A percentile compares a stretch with the other conserved stretches of the same genome.
These are phyloP conservation scores for Mesorhabditis sp. DNA, from an alignment of 2,888 invertebrate species.

Conservation along the genomic window DNA sequence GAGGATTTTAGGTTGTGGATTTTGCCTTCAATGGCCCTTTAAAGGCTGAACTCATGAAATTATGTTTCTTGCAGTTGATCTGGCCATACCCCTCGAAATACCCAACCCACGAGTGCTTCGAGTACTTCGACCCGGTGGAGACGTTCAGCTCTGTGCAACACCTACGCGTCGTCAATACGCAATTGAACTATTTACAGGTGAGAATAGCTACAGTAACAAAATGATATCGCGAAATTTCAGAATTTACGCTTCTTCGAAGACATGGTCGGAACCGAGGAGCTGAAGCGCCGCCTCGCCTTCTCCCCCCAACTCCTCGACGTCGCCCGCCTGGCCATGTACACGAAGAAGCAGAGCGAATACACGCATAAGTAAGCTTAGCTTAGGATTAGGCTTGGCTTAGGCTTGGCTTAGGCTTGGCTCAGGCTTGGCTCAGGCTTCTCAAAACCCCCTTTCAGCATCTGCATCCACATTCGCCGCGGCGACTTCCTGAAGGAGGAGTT, in stretches of 20 bases:
- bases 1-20: too few species aligned
- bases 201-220: not conserved
- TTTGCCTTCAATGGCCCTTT: not conserved
- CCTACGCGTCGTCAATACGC: not conserved
- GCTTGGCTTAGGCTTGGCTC: not conserved
- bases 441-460: not conserved
- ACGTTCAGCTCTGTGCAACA: not conserved
- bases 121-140: not conserved
- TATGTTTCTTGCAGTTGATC: not conserved
- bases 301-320: not conserved
- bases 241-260: not conserved
- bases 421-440: not conserved
- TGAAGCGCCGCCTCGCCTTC: conserved; percentile 1
- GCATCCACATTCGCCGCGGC: not conserved
- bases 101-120: conserved; percentile 6
- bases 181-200: conserved; percentile 1
- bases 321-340: not conserved
- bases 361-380: not conserved
- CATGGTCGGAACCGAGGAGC: not conserved
- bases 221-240: not conserved
- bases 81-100: not conserved
- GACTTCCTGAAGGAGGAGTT: not conserved
- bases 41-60: not conserved
- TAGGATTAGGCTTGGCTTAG: not conserved
- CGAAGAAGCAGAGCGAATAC: not conserved